phyloP scores from a whole-genome alignment of 2,113 vertebrate species.

The Campylomormyrus tamandua region DNA sequence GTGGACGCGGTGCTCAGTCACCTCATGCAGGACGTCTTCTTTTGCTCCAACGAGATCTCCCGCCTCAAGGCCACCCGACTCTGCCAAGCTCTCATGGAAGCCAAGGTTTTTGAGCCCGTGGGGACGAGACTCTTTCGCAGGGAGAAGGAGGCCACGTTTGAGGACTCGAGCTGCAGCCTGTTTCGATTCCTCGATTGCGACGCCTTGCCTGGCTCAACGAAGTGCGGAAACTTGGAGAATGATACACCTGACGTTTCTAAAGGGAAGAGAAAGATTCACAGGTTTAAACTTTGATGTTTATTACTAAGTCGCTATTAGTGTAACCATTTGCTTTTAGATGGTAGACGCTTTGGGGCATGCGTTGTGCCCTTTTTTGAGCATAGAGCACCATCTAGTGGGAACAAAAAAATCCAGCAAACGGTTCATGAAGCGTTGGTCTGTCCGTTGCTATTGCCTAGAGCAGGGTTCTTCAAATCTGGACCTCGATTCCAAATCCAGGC shows the following conservation, averaged over 20 bases:
- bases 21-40: slow-evolving; percentile 73
- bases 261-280: slow-evolving; percentile 48
- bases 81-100: slow-evolving; percentile 78
- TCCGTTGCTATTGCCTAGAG: not conserved
- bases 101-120: slow-evolving; percentile 71
- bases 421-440: not conserved
- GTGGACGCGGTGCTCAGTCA: slow-evolving; percentile 74
- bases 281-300: slow-evolving; percentile 41
- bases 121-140: slow-evolving; percentile 67
- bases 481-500: too few species aligned
- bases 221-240: slow-evolving; percentile 38
- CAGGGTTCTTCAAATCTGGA: too few species aligned
- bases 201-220: slow-evolving; percentile 25
- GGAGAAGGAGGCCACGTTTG: slow-evolving; percentile 66
- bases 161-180: slow-evolving; percentile 68
- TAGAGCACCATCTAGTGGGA: not conserved
- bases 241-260: slow-evolving; percentile 33
- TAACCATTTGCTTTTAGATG: not conserved
- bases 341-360: not conserved
- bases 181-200: slow-evolving; percentile 65
- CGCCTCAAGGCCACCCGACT: slow-evolving; percentile 68
- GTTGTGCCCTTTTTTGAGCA: not conserved
- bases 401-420: not conserved
- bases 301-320: not conserved
- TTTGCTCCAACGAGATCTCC: slow-evolving; percentile 71